Base-by-base conservation (phyloP, 2,113 vertebrate genomes). In the Donacobius atricapilla region DNA sequence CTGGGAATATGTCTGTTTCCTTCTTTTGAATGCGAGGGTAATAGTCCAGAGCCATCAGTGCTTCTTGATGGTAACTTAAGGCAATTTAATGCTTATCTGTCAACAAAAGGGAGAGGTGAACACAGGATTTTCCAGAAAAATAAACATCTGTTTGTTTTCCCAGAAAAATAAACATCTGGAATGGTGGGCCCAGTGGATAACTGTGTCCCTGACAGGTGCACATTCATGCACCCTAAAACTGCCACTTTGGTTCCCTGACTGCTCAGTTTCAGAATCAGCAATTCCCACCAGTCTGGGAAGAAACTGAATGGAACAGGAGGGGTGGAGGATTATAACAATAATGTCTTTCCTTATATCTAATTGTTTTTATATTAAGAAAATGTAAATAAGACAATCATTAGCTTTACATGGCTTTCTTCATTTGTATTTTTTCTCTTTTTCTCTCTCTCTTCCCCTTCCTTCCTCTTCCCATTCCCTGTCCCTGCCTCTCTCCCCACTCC, bases 331-430 rank as follows among this genome's bases (percentile, higher is more conserved):
- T 28, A 14, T 6, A 7, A 51, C 13, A 30, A 66, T 30, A 16
- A 58, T 14, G 18, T 10, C 69, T 76, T 76, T 54, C 0, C 1
- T 79, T 3, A 8, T 23, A 6, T 47, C 9, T 33, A 42, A 10
- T 54, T 77, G 21, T 7, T 69, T 5, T 1, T 64, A 27, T 70
- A 15, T 30, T 61, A 39, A 40, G 10, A 39, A 91, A 90, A 85
- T 70, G 2, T 30, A 71, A 87, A 31, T 48, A 40, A 78, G 31
- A 4, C 33, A 23, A 77, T 8, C 13, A 57, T 24, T 88, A 24
- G 21, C 15, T 60, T 56, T 76, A 31, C 81, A 56, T 85, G 40
- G 9, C 70, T 93, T 83, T 94, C 30, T 93, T 93, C 71, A 90
- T 31, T 47, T 69, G 42, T 80, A 56, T 92, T 73, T 92, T 33